phyloP scores from a whole-genome alignment of 2,888 invertebrate species.

The Entomobrya proxima region DNA sequence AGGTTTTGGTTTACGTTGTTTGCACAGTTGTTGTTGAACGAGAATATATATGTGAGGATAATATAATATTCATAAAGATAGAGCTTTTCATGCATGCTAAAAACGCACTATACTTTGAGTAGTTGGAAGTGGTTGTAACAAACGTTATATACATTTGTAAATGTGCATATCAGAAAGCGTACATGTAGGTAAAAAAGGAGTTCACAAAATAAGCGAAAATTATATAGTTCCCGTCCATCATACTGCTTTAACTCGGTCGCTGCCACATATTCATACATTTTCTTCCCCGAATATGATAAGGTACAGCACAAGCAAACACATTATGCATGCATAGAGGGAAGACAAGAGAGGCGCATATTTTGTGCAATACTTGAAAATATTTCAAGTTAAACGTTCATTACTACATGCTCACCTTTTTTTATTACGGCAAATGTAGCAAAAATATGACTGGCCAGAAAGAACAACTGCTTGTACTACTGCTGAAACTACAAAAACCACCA shows the following conservation, averaged over 20 bases:
- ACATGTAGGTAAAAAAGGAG: conserved; percentile 29
- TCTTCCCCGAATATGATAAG: not conserved
- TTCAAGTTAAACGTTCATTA: conserved; percentile 17
- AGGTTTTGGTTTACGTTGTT: conserved; percentile 26
- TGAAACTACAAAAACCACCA: not conserved
- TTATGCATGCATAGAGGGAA: conserved; percentile 10
- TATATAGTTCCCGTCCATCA: conserved; percentile 41
- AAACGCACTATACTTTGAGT: not conserved
- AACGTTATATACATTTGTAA: conserved; percentile 4
- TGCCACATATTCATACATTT: conserved; percentile 39
- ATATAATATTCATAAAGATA: conserved; percentile 32
- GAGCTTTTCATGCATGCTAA: conserved; percentile 16
- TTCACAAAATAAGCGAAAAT: conserved; percentile 46
- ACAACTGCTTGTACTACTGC: not conserved
- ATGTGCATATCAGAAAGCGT: not conserved
- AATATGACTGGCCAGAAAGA: conserved; percentile 6
- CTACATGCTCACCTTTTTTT: not conserved
- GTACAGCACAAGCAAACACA: not conserved
- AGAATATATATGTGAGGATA: conserved; percentile 13
- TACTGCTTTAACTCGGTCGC: not conserved
- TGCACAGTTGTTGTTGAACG: conserved; percentile 7
- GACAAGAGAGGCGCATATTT: too few species aligned
- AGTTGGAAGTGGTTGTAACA: not conserved
- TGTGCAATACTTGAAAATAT: conserved; percentile 47
- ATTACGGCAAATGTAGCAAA: conserved; percentile 20